These are phyloP conservation scores for Grammomys dolichurus DNA, from an alignment of 2,113 vertebrate species.

Conservation along the genomic window DNA sequence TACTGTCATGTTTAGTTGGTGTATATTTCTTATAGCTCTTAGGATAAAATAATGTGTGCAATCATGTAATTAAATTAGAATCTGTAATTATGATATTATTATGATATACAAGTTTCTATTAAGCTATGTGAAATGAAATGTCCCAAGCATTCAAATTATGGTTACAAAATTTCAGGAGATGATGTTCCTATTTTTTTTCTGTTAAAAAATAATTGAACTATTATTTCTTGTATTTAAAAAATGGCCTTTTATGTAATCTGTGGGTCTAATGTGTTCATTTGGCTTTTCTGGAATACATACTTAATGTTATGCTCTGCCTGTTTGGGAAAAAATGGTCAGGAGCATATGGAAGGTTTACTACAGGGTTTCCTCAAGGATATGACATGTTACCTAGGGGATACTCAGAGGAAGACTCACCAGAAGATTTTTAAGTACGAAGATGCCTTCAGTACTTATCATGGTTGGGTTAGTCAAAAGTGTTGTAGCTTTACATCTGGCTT, in stretches of 20 bases:
- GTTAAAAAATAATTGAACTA: slow-evolving; percentile 37
- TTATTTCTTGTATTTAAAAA: slow-evolving; percentile 39
- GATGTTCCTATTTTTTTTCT: slow-evolving; percentile 9
- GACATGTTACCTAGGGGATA: not conserved
- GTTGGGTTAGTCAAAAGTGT: not conserved
- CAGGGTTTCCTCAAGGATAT: not conserved
- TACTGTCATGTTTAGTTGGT: slow-evolving; percentile 71
- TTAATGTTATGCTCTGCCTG: not conserved
- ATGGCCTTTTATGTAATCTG: not conserved
- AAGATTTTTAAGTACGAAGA: not conserved
- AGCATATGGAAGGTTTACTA: not conserved
- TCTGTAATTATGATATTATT: slow-evolving; percentile 64
- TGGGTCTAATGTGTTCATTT: not conserved
- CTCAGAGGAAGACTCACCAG: not conserved
- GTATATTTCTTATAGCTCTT: slow-evolving; percentile 52
- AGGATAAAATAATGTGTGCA: slow-evolving; percentile 49
- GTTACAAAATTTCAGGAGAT: not conserved
- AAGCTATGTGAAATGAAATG: slow-evolving; percentile 62
- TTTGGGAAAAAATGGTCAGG: not conserved
- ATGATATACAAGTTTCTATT: slow-evolving; percentile 62
- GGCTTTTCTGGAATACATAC: not conserved
- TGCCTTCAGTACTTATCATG: not conserved
- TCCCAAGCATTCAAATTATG: not conserved
- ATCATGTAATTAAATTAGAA: slow-evolving; percentile 67
- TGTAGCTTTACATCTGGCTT: not conserved